These are phyloP conservation scores for Miltochrista miniata DNA, from an alignment of 2,888 invertebrate genomes.

Conservation along the genomic window DNA sequence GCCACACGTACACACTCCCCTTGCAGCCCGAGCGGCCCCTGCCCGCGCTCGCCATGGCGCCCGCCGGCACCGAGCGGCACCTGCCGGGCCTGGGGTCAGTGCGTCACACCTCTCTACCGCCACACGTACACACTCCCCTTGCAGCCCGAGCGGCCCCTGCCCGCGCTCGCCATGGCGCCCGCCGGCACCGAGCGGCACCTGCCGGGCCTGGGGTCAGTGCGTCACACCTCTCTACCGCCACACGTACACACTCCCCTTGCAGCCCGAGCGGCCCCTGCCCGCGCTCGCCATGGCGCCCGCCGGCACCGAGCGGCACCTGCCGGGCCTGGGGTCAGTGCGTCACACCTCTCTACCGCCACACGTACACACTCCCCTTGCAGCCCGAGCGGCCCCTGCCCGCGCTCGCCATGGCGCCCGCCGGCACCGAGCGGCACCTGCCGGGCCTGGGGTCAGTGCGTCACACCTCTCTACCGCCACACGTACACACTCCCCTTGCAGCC, in stretches of 20 bases:
- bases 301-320: conserved; percentile 43
- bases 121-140: neutral
- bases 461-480: neutral
- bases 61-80: conserved; percentile 37
- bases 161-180: conserved; percentile 47
- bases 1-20: neutral
- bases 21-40: conserved; percentile 82
- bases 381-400: conserved; percentile 84
- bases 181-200: conserved; percentile 39
- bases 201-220: conserved; percentile 55
- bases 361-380: neutral
- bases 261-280: conserved; percentile 84
- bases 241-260: neutral
- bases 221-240: neutral
- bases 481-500: conserved; percentile 54
- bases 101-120: neutral
- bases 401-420: conserved; percentile 35
- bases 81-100: conserved; percentile 58
- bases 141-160: conserved; percentile 83
- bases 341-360: neutral
- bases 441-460: conserved; percentile 49
- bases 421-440: conserved; percentile 46
- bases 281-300: conserved; percentile 39
- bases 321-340: conserved; percentile 52
- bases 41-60: conserved; percentile 50